phyloP scores from a whole-genome alignment of 2,888 invertebrate species.

The Meghimatium bilineatum region DNA sequence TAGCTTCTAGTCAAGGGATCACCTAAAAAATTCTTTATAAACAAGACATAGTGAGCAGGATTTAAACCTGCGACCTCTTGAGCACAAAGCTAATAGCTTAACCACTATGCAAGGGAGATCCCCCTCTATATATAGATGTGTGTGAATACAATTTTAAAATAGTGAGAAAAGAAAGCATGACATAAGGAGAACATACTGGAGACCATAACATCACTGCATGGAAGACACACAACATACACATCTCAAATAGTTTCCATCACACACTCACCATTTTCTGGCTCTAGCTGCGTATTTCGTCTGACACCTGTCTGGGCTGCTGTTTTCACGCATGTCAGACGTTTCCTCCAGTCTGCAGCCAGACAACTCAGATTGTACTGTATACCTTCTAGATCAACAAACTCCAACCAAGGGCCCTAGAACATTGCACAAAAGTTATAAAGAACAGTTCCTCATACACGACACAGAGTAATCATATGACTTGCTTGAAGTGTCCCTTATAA shows the following conservation, averaged over 20 bases:
- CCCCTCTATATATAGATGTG: neutral
- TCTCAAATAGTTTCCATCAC: neutral
- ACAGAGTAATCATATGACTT: no score
- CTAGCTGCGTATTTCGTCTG: constrained; percentile 22
- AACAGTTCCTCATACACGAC: no score
- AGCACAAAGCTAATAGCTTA: no score
- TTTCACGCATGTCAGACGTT: constrained; percentile 27
- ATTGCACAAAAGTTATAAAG: neutral
- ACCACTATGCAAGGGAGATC: no score
- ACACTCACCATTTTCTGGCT: constrained; percentile 43
- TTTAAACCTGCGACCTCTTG: no score
- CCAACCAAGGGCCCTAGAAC: constrained; percentile 81
- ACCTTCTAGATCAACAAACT: constrained; percentile 82
- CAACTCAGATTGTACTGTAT: constrained; percentile 80
- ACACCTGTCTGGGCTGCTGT: neutral
- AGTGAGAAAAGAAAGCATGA: no score
- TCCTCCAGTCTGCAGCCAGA: constrained; percentile 74
- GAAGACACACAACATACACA: no score
- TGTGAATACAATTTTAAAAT: neutral
- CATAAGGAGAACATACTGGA: no score
- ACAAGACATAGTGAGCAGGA: no score
- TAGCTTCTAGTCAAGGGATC: no score
- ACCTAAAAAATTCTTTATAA: no score
- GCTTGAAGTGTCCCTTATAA: no score
- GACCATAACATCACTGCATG: neutral